These are phyloP conservation scores for Cylas formicarius DNA, from an alignment of 1,140 invertebrate species.

Conservation along the genomic window DNA sequence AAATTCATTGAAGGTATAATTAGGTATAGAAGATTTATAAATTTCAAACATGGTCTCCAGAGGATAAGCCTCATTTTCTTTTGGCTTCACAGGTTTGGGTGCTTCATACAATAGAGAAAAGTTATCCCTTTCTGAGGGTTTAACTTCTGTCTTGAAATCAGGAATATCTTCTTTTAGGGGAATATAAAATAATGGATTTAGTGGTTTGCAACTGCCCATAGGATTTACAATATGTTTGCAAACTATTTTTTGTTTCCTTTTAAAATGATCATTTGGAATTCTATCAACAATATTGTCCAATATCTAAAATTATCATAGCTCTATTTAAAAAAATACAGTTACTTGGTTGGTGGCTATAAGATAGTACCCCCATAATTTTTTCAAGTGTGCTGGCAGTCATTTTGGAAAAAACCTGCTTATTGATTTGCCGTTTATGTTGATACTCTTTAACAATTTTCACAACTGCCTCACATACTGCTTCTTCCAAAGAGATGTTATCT, in stretches of 20 bases:
- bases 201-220: constrained; percentile 3
- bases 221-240: constrained; percentile 8
- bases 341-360: neutral
- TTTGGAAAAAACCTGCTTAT: constrained; percentile 17
- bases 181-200: constrained; percentile 28
- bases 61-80: constrained; percentile 12
- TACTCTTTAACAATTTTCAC: constrained; percentile 19
- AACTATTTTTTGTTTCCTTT: constrained; percentile 1
- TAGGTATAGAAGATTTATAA: constrained; percentile 18
- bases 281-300: constrained; percentile 24
- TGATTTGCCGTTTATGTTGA: constrained; percentile 6
- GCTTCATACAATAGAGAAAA: constrained; percentile 23
- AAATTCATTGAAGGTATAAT: constrained; percentile 26
- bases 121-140: constrained; percentile 12
- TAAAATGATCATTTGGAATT: constrained; percentile 22
- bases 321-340: neutral
- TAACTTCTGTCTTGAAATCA: constrained; percentile 18
- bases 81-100: constrained; percentile 6
- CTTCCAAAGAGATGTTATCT: constrained; percentile 23
- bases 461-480: constrained; percentile 17
- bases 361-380: constrained; percentile 16
- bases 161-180: constrained; percentile 26
- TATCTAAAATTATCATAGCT: constrained; percentile 4
- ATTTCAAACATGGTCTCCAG: constrained; percentile 26
- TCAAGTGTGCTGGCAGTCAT: constrained; percentile 20